Conservation (phyloP, 2,888 invertebrate genomes). For the Scaeva pyrastri region DNA sequence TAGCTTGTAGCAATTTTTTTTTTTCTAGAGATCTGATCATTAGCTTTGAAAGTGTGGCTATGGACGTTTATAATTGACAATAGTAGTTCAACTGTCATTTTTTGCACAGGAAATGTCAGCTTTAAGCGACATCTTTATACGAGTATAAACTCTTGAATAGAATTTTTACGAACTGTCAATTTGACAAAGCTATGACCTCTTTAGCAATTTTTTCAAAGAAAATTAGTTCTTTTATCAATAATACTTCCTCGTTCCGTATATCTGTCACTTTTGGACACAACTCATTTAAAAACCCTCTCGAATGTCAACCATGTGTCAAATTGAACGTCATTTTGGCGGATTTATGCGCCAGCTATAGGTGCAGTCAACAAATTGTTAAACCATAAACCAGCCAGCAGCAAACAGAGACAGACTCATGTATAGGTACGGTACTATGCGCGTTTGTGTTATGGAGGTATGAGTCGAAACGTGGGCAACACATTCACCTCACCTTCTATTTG, state of each 20-base stretch:
- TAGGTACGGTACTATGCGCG: neutral
- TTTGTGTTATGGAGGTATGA: neutral
- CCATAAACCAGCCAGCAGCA: conserved; percentile 71
- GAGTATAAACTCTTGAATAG: too few relatives aligned
- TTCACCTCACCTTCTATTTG: conserved; percentile 63
- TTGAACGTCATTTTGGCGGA: conserved; percentile 72
- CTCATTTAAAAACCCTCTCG: conserved; percentile 45
- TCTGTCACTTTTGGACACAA: conserved; percentile 13
- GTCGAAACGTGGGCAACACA: conserved; percentile 62
- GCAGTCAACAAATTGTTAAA: conserved; percentile 72
- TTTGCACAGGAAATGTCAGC: too few relatives aligned
- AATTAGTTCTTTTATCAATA: neutral
- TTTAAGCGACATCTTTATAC: too few relatives aligned
- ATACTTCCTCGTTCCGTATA: neutral
- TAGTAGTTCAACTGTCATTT: too few relatives aligned
- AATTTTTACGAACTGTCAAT: too few relatives aligned
- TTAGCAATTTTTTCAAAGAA: too few relatives aligned
- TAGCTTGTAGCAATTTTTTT: conserved; percentile 45
- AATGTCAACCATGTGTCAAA: conserved; percentile 68
- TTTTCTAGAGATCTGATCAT: conserved; percentile 25
- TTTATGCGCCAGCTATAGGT: conserved; percentile 69
- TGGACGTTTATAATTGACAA: too few relatives aligned
- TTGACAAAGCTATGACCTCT: too few relatives aligned
- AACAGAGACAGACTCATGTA: conserved; percentile 29
- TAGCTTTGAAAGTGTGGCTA: conserved; percentile 24